A percentile compares a stretch with the other conserved stretches of the same genome.
These are phyloP conservation scores for Acrocephalus scirpaceus DNA, from an alignment of 2,797 vertebrate species.

Conservation along the genomic window DNA sequence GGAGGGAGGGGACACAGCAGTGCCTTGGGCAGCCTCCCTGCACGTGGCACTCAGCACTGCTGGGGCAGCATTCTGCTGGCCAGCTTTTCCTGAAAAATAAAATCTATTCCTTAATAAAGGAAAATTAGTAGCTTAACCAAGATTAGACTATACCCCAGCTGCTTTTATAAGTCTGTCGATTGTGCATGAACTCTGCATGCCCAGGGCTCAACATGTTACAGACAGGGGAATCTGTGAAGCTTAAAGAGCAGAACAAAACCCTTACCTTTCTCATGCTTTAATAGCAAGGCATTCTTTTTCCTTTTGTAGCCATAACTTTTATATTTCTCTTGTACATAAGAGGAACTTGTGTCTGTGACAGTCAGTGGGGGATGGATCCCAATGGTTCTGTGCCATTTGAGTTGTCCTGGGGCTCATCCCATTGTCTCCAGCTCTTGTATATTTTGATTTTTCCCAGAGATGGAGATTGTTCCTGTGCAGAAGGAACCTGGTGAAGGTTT, in stretches of 20 bases:
- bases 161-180: neutral
- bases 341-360: neutral
- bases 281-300: neutral
- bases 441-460: neutral
- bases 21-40: neutral
- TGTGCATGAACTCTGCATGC: neutral
- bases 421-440: neutral
- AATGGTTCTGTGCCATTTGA: neutral
- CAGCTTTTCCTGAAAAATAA: neutral
- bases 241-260: neutral
- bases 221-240: neutral
- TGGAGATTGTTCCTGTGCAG: neutral
- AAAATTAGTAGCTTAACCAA: neutral
- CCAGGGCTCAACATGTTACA: neutral
- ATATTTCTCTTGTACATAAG: fast-evolving
- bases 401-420: neutral
- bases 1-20: neutral
- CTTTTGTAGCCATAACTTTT: neutral
- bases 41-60: neutral
- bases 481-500: neutral
- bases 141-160: neutral
- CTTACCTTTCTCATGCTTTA: neutral
- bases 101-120: neutral
- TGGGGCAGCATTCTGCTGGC: neutral
- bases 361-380: too few species aligned